Conservation (phyloP, 2,113 vertebrate genomes). For the Sciurus niger region DNA sequence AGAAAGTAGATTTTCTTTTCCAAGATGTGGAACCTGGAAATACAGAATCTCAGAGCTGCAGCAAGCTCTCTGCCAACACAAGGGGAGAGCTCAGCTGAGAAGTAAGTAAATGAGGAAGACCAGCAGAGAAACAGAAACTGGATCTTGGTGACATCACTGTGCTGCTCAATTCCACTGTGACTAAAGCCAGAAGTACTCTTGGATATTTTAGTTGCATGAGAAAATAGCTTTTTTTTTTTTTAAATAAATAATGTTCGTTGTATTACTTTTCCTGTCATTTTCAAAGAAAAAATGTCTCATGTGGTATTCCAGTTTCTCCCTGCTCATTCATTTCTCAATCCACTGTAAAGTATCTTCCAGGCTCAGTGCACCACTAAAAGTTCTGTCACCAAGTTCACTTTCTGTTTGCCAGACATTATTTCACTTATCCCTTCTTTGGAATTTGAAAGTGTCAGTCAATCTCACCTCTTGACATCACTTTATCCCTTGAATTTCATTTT, state of each 20-base stretch:
- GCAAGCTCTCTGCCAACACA: neutral
- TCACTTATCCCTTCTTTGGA: neutral
- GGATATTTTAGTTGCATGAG: neutral
- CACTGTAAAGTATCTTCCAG: too few relatives aligned
- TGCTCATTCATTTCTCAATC: neutral
- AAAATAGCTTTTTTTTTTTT: neutral
- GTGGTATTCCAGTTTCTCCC: neutral
- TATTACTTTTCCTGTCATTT: neutral
- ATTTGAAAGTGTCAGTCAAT: neutral
- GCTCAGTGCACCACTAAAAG: accelerated
- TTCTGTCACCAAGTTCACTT: neutral
- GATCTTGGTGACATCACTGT: neutral
- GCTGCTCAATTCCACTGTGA: neutral
- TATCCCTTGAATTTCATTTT: neutral
- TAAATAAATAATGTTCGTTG: neutral
- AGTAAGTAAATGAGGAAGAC: neutral
- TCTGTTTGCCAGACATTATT: neutral
- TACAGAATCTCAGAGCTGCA: accelerated
- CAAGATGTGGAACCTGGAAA: neutral
- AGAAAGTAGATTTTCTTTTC: neutral
- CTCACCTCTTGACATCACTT: neutral
- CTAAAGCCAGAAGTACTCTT: neutral
- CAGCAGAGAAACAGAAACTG: neutral
- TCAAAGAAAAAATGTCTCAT: neutral
- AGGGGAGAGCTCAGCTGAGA: neutral